Evolutionary conservation across 1,140 invertebrate genomes (phyloP), one percentile per base, ranked within the genome.

Genomic region (Pteromalus puparum): DNA sequence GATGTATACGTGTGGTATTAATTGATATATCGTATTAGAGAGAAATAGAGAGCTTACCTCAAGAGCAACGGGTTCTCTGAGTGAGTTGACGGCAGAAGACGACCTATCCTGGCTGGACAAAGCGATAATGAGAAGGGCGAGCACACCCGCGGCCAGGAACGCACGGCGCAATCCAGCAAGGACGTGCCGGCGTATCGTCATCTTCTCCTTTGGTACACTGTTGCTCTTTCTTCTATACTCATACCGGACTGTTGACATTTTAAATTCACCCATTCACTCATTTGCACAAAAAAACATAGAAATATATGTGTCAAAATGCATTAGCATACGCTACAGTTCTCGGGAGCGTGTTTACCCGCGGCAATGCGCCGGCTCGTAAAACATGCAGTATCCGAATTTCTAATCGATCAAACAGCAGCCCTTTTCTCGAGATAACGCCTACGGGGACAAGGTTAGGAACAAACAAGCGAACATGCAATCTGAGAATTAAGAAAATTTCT

Each of bases 161-260:
- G 91, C 86, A 83, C 92, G 89, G 70, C 90, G 91, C 84, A 93
- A 86, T 68, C 89, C 91, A 46, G 91, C 89, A 86, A 93, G 90
- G 87, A 93, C 88, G 83, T 92, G 89, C 85, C 92, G 88, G 86
- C 92, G 91, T 87, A 89, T 83, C 86, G 92, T 93, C 92, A 93
- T 93, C 92, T 93, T 93, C 85, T 93, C 91, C 84, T 90, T 86
- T 68, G 88, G 87, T 78, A 89, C 88, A 7, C 42, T 24, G n/a
- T 6, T 7, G 74, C 21, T 75, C 75, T 67, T 53, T 5, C 89
- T 89, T 88, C 92, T 91, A 87, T 92, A 92, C 85, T 93, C 92
- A 93, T 93, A 92, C 86, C 92, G 92, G 80, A 92, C 92, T 93
- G 90, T 0, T 88, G 90, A 82, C n/a, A n/a, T n/a, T n/a, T n/a